phyloP scores from a whole-genome alignment of 2,113 vertebrate species.

The Neodontobutis hainanensis region DNA sequence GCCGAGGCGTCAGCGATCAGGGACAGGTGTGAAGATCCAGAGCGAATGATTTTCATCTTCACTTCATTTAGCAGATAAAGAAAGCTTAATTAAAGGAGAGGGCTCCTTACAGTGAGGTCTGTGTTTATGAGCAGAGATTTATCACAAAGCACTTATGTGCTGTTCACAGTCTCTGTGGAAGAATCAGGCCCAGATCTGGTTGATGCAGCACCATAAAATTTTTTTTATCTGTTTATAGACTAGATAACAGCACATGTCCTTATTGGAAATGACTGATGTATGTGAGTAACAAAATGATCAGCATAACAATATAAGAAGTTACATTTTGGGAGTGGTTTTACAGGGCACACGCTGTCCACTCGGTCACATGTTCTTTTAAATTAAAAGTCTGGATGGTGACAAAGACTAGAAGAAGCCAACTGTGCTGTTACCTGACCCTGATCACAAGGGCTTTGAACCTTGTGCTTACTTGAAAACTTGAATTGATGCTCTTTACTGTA shows the following conservation, averaged over 20 bases:
- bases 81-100: constrained; percentile 13
- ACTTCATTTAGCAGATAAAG: constrained; percentile 16
- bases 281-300: too few species aligned
- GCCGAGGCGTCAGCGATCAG: not conserved
- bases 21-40: constrained; percentile 9
- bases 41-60: constrained; percentile 14
- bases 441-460: too few species aligned
- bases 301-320: too few species aligned
- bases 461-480: too few species aligned
- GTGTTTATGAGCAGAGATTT: constrained; percentile 1
- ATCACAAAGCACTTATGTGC: constrained; percentile 3
- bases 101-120: not conserved
- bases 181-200: not conserved
- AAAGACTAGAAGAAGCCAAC: not conserved
- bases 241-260: not conserved
- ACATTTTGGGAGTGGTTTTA: not conserved
- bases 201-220: not conserved
- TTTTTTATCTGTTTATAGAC: not conserved
- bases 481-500: too few species aligned
- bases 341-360: not conserved
- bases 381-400: too few species aligned
- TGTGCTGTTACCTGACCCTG: not conserved
- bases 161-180: not conserved
- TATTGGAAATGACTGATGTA: too few species aligned
- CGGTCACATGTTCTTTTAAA: too few species aligned